These are phyloP conservation scores for Heterotis niloticus DNA, from an alignment of 2,113 vertebrate genomes.

Conservation along the genomic window DNA sequence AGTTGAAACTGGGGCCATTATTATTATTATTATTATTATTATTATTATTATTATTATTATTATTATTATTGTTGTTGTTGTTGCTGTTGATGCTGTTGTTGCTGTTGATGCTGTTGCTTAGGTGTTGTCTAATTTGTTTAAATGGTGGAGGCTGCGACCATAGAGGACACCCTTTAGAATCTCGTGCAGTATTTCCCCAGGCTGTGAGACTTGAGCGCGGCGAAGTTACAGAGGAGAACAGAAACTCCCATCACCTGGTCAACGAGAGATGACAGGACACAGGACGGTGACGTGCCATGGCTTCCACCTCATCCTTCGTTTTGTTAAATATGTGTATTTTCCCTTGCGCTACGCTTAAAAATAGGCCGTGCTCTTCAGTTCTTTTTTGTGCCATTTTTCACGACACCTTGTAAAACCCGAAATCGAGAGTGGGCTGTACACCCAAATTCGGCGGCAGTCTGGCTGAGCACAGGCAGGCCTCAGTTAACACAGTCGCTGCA, in stretches of 20 bases:
- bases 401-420: too few species aligned
- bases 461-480: neutral
- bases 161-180: constrained; percentile 37
- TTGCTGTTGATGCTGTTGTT: too few species aligned
- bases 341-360: too few species aligned
- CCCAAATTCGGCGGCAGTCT: neutral
- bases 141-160: neutral
- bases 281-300: constrained; percentile 19
- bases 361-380: too few species aligned
- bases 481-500: neutral
- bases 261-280: constrained; percentile 37
- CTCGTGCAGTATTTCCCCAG: constrained; percentile 50
- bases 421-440: neutral
- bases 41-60: neutral
- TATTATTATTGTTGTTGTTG: too few species aligned
- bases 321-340: too few species aligned
- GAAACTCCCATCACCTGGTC: constrained; percentile 36
- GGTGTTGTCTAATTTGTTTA: too few species aligned
- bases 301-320: neutral
- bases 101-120: too few species aligned
- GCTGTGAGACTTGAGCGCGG: constrained; percentile 42
- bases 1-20: too few species aligned
- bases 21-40: neutral
- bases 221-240: constrained; percentile 44
- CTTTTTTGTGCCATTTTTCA: too few species aligned